Percentiles rank a stretch among this genome's conserved stretches.
Evolutionary conservation across 2,113 vertebrate genomes (phyloP).

Genomic region (Martes martes): DNA sequence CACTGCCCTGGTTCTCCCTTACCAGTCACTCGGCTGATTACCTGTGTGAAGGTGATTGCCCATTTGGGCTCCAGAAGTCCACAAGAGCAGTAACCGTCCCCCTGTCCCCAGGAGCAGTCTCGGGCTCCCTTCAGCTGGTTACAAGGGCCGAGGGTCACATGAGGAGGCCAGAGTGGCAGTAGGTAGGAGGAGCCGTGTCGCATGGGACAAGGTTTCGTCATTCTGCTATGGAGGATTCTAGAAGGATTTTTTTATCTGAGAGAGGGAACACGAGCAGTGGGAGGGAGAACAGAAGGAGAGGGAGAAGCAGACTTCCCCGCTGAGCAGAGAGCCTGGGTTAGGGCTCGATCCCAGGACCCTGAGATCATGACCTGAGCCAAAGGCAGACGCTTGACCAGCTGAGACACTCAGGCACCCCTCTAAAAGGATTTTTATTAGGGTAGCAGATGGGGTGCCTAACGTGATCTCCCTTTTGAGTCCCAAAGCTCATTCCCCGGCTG

Average conservation of each 20-base stretch:
- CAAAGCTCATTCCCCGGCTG: too few species aligned
- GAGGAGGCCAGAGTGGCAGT: too few species aligned
- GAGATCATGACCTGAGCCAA: too few species aligned
- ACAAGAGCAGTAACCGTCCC: not conserved
- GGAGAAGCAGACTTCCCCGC: too few species aligned
- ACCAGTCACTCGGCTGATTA: not conserved
- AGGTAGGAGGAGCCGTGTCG: not conserved
- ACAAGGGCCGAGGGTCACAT: not conserved
- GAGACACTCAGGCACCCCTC: too few species aligned
- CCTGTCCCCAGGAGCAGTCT: not conserved
- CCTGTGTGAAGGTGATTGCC: not conserved
- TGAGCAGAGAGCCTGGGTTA: too few species aligned
- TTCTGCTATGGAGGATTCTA: not conserved
- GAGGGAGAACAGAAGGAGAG: too few species aligned
- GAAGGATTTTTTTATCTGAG: not conserved
- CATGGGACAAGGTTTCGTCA: too few species aligned
- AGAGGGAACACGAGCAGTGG: too few species aligned
- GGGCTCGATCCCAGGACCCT: too few species aligned
- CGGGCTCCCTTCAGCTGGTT: not conserved
- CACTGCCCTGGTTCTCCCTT: not conserved
- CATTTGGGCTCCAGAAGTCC: not conserved
- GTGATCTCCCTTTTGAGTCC: not conserved
- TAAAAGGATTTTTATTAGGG: not conserved
- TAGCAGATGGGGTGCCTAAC: rapidly evolving
- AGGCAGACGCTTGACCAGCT: too few species aligned